Percentiles rank a stretch among this genome's conserved stretches.
Conservation (phyloP, 2,888 invertebrate genomes). For the Drosophila borealis region DNA sequence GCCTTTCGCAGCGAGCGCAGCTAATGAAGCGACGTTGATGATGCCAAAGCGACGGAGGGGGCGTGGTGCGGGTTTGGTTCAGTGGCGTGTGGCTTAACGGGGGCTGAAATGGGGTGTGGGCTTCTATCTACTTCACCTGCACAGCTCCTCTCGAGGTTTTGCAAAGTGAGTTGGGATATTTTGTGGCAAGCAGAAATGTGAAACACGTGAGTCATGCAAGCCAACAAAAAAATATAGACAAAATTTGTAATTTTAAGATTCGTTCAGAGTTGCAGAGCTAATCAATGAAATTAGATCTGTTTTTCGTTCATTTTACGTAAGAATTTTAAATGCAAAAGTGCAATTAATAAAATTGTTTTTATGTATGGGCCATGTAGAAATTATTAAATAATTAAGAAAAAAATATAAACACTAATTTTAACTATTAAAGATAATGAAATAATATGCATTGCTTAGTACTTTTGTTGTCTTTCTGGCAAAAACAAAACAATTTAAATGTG, state of each 20-base stretch:
- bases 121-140: neutral
- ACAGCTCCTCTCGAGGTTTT: slow-evolving; percentile 18
- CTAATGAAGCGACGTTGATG: slow-evolving; percentile 76
- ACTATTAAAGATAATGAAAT: too few species aligned
- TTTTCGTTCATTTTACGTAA: too few species aligned
- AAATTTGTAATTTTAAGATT: neutral
- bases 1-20: slow-evolving; percentile 67
- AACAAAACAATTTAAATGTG: too few species aligned
- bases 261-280: neutral
- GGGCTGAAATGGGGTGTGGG: too few species aligned
- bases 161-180: slow-evolving; percentile 24
- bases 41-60: slow-evolving; percentile 26
- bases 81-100: slow-evolving; percentile 35
- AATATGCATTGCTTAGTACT: too few species aligned
- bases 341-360: too few species aligned
- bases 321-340: too few species aligned
- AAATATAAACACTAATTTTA: too few species aligned
- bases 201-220: slow-evolving; percentile 14
- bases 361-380: too few species aligned
- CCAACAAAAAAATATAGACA: neutral
- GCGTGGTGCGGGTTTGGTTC: slow-evolving; percentile 6
- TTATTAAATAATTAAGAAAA: too few species aligned
- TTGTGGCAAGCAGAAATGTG: slow-evolving; percentile 22
- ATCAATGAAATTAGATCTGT: neutral
- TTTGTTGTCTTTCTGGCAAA: too few species aligned